These are phyloP conservation scores for Halocynthia roretzi DNA, from an alignment of 23 tunicate genomes.

Conservation along the genomic window DNA sequence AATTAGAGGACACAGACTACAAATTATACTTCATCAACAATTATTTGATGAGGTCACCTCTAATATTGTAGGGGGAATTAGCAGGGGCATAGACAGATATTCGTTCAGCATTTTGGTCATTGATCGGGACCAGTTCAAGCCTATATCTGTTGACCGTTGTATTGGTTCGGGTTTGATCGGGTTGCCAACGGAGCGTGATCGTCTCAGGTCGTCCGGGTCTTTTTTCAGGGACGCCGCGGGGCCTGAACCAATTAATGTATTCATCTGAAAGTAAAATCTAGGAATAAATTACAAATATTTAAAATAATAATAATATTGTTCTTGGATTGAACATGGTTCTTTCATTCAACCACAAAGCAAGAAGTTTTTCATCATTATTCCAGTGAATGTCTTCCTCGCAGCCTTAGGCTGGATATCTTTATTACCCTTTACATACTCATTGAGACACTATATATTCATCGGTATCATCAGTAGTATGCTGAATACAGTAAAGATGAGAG, in stretches of 20 bases:
- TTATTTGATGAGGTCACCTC: slow-evolving; percentile 1
- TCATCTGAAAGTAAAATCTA: slow-evolving; percentile 2
- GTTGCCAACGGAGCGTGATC: slow-evolving; percentile 22
- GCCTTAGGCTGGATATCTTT: too few relatives aligned
- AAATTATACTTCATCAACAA: too few relatives aligned
- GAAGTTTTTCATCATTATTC: too few relatives aligned
- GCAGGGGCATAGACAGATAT: neutral
- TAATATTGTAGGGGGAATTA: neutral
- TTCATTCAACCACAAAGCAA: neutral
- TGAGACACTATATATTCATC: too few relatives aligned
- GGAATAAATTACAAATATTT: neutral
- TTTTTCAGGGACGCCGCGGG: neutral
- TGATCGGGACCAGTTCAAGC: slow-evolving; percentile 24
- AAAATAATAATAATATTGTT: neutral
- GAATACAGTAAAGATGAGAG: too few relatives aligned
- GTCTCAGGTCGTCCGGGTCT: neutral
- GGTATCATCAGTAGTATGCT: too few relatives aligned
- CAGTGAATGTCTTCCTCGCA: too few relatives aligned
- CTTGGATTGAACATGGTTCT: neutral
- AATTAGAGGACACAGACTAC: too few relatives aligned
- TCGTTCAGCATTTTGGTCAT: slow-evolving; percentile 13
- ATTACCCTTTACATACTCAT: too few relatives aligned
- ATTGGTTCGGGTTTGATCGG: neutral
- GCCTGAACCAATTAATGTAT: slow-evolving; percentile 12
- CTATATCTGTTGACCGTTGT: slow-evolving; percentile 3